Conservation (phyloP, 2,888 invertebrate genomes). For the Ophonus ardosiacus region DNA sequence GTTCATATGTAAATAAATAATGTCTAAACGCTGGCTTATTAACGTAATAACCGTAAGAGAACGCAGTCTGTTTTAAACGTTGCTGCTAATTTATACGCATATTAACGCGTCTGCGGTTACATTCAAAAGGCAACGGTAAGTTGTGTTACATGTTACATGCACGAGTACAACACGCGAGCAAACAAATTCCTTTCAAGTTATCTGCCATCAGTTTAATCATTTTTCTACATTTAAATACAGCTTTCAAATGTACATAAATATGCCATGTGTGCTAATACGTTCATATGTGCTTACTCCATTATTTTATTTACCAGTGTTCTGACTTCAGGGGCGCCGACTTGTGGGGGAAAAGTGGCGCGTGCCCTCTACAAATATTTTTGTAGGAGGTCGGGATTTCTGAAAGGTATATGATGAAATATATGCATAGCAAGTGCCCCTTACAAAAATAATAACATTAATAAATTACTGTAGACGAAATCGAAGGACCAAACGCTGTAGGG, state of each 20-base stretch:
- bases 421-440: too few species aligned
- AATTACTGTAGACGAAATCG: too few species aligned
- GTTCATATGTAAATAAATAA: conserved; percentile 59
- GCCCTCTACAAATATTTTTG: too few species aligned
- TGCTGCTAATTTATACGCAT: conserved; percentile 45
- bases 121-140: conserved; percentile 17
- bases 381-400: too few species aligned
- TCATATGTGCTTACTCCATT: background rate
- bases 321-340: too few species aligned
- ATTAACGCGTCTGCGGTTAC: conserved; percentile 50
- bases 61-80: conserved; percentile 47
- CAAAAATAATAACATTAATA: too few species aligned
- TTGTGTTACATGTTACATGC: conserved; percentile 17
- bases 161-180: background rate
- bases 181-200: background rate
- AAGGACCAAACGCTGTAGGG: too few species aligned
- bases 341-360: too few species aligned
- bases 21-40: conserved; percentile 40
- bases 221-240: background rate
- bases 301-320: background rate
- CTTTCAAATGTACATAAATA: background rate
- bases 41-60: conserved; percentile 52
- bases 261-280: background rate
- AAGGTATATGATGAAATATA: too few species aligned
- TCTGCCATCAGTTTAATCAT: background rate